Base-by-base conservation (phyloP, 2,888 invertebrate genomes). In the Drosophila buzzatii region DNA sequence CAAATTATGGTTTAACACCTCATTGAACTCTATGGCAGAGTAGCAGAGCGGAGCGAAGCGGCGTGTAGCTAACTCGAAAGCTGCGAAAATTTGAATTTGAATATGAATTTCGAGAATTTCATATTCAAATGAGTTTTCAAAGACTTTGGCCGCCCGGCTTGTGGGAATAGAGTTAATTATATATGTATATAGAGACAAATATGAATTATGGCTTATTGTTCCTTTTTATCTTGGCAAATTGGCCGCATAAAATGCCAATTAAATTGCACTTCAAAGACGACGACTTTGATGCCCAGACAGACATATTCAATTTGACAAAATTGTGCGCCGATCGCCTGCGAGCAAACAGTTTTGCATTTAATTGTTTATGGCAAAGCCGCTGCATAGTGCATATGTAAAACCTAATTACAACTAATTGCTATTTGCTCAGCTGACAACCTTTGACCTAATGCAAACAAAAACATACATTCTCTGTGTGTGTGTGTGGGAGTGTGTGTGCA, bases 1-100 rank as follows among this genome's bases (percentile, higher is more conserved):
- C 91, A 91, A 91, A 91, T 91, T 91, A 91, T 91, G 91, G 91
- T 91, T 91, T 91, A 90, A 91, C 91, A 91, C 91, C 91, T 91
- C 91, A 91, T 91, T 91, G 91, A 91, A 91, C 91, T 82, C 81
- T 70, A 65, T 63, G 71, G 79, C 69, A 66, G 64, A 72, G 67
- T 59, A 69, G 79, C 65, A 66, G 56, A 66, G 65, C 44, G 5
- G 16, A 8, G 39, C 56, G 74, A 67, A 59, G 67, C 42, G 42
- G 27, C 41, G 57, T 10, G 18, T 0, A n/a, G 20, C n/a, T n/a
- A 33, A 58, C 49, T 64, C 56, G 44, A 63, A 23, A 73, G 69
- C 70, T 63, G 76, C 64, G 73, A 78, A 81, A 89, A 87, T 87
- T 85, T 85, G 79, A 89, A 86, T 85, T 84, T 85, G 79, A 85